Conservation (phyloP, 2,113 vertebrate species). For the Tretioscincus oriximinensis region DNA sequence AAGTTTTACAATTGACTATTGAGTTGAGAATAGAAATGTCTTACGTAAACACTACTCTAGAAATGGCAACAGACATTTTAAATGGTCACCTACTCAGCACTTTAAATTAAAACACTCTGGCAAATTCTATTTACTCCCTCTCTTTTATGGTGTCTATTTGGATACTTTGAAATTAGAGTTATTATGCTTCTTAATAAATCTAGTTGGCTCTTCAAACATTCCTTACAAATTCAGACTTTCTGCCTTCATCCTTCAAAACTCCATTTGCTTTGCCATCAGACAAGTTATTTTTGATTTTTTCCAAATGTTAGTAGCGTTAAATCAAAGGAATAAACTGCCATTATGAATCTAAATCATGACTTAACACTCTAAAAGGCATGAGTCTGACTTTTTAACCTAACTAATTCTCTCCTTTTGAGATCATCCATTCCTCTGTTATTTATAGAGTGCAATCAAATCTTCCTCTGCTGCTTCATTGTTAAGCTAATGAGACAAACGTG, state of each 20-base stretch:
- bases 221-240: not conserved
- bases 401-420: not conserved
- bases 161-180: no score
- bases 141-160: no score
- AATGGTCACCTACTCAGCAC: no score
- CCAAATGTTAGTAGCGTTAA: not conserved
- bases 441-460: slow-evolving; percentile 8
- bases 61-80: no score
- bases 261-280: not conserved
- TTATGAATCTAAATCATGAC: not conserved
- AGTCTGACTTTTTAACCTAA: not conserved
- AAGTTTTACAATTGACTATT: no score
- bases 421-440: not conserved
- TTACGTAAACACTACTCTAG: no score
- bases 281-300: not conserved
- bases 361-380: not conserved
- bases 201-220: not conserved
- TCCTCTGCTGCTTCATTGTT: not conserved
- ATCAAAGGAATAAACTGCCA: not conserved
- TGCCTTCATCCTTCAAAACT: not conserved
- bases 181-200: no score
- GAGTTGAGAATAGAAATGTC: no score
- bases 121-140: no score
- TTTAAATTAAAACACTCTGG: no score
- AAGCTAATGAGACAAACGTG: not conserved